Evolutionary conservation across 2,888 invertebrate genomes (phyloP), one percentile per base, ranked within the genome.

Genomic region (Aspidapion aeneum): DNA sequence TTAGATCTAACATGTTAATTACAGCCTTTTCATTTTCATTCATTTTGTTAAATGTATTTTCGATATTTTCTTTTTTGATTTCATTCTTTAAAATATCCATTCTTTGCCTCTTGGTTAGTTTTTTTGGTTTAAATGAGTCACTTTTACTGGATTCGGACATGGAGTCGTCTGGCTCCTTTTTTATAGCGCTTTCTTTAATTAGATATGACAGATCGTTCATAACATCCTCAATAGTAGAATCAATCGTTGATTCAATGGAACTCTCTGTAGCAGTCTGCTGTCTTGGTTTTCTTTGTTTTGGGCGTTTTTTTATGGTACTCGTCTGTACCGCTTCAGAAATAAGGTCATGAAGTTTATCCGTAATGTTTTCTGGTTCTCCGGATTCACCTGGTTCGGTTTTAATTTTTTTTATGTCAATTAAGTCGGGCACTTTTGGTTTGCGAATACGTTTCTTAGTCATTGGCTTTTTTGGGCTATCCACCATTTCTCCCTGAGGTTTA

Each of bases 1-100:
- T 79, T 57, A 81, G 71, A 72, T 80, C 80, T 59, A 81, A 68
- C 73, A 74, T 75, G 65, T 81, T 80, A 58, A 81, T 80, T 17
- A 80, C 74, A 68, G 79, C 77, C 60, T 74, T 74, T 58, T 77
- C 75, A 1, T 75, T 73, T 16, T 74, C 69, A 62, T 78, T 77
- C 22, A 79, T 65, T 64, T 76, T 75, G 21, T 70, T 73, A 22
- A 78, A 66, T 2, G 75, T 72, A 58, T 75, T 78, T 66, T 78
- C 78, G 12, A 78, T 68, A 52, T 75, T 76, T 66, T 79, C 77
- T 63, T 78, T 77, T 65, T 78, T 77, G 2, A 66, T 65, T 57
- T 72, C 72, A 62, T 75, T 75, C 59, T 75, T 75, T 18, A 73
- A 21, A 22, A 73, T 59, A 19, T 74, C 74, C 62, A 73, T 59